These are phyloP conservation scores for Sphenodon punctatus DNA, from an alignment of 2,797 vertebrate species.

Conservation along the genomic window DNA sequence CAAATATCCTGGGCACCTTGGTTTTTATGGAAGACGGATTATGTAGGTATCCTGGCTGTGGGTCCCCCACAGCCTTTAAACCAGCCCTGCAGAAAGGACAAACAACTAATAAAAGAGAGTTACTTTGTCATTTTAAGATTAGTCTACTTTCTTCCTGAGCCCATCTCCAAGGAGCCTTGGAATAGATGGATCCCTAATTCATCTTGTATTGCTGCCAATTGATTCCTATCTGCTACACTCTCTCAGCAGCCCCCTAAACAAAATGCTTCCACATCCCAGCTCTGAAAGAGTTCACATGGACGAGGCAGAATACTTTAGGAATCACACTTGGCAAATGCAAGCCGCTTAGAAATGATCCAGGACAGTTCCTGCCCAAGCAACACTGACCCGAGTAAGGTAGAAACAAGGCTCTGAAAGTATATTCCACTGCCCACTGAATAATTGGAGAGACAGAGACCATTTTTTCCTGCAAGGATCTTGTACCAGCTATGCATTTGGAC, in stretches of 20 bases:
- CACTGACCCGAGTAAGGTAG: slow-evolving; percentile 7
- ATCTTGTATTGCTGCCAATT: slow-evolving; percentile 26
- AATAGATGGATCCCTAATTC: slow-evolving; percentile 25
- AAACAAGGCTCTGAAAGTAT: neutral
- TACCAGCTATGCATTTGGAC: neutral
- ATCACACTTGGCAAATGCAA: slow-evolving; percentile 17
- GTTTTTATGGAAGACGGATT: no score
- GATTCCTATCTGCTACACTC: slow-evolving; percentile 41
- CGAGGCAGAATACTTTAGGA: slow-evolving; percentile 53
- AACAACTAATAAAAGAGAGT: neutral
- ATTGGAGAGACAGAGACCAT: neutral
- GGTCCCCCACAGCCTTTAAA: slow-evolving; percentile 9
- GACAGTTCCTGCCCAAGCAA: slow-evolving; percentile 26
- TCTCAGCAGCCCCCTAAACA: slow-evolving; percentile 37
- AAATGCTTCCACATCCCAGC: slow-evolving; percentile 19
- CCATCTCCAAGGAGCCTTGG: slow-evolving; percentile 13
- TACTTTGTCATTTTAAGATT: slow-evolving; percentile 19
- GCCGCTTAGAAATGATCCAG: slow-evolving; percentile 3
- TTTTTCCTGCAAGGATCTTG: neutral
- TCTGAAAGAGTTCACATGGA: neutral
- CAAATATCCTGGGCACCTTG: no score
- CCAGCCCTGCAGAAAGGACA: neutral
- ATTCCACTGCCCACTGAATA: slow-evolving; percentile 10
- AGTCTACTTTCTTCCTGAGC: slow-evolving; percentile 23
- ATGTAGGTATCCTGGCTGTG: no score